A percentile compares a stretch with the other conserved stretches of the same genome.
Evolutionary conservation across 2,888 invertebrate species (phyloP).

Genomic region (Drosophila ezoana): DNA sequence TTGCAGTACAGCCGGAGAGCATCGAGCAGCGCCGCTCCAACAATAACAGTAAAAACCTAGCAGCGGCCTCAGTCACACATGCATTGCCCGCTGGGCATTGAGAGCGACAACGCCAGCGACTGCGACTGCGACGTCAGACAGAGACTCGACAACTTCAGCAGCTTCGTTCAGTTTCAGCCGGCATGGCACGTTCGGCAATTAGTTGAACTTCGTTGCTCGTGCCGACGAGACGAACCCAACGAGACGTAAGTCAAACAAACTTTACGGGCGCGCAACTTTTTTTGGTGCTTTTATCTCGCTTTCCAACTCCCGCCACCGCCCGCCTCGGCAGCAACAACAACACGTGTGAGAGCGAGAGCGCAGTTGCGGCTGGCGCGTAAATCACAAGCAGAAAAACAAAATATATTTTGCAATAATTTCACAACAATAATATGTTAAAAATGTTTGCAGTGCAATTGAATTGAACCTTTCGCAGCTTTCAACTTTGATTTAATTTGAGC

Average conservation of each 20-base stretch:
- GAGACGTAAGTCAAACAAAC: slow-evolving; percentile 48
- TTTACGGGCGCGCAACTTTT: slow-evolving; percentile 44
- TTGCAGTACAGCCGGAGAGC: slow-evolving; percentile 39
- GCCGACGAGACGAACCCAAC: slow-evolving; percentile 69
- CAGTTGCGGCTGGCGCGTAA: slow-evolving; percentile 26
- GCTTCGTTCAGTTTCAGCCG: slow-evolving; percentile 41
- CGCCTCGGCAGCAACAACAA: slow-evolving; percentile 25
- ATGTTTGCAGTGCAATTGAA: slow-evolving; percentile 40
- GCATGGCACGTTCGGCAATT: slow-evolving; percentile 68
- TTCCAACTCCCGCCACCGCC: slow-evolving; percentile 17
- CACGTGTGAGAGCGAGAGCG: slow-evolving; percentile 38
- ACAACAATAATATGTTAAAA: slow-evolving; percentile 14
- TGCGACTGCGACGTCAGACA: slow-evolving; percentile 27
- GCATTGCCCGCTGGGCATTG: slow-evolving; percentile 56
- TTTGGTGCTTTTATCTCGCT: slow-evolving; percentile 30
- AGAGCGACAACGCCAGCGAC: slow-evolving; percentile 32
- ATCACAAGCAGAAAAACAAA: slow-evolving; percentile 7
- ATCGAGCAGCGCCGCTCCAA: slow-evolving; percentile 17
- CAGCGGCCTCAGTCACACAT: slow-evolving; percentile 44
- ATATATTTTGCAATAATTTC: slow-evolving; percentile 12
- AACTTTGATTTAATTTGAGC: slow-evolving; percentile 54
- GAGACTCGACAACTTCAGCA: slow-evolving; percentile 50
- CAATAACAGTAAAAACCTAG: slow-evolving; percentile 50
- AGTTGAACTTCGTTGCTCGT: slow-evolving; percentile 79
- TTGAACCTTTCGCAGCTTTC: slow-evolving; percentile 60